These are phyloP conservation scores for Habropoda laboriosa DNA, from an alignment of 1,140 invertebrate genomes.

Conservation along the genomic window DNA sequence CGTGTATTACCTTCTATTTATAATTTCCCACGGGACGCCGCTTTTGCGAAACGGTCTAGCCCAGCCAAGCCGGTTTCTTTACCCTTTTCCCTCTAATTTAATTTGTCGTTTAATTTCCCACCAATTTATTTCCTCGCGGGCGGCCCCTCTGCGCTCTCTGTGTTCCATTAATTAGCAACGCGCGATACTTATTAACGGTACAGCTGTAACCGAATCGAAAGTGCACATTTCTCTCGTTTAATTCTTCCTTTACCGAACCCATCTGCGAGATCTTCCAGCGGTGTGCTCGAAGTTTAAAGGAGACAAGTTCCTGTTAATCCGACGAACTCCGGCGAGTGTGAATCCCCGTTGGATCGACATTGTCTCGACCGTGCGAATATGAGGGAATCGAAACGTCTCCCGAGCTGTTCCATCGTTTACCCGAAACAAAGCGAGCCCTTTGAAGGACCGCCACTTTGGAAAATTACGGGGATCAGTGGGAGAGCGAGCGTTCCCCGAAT, in stretches of 20 bases:
- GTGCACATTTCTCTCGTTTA: not conserved
- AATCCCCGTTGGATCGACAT: not conserved
- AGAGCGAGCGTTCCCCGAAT: no score
- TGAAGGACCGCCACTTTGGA: not conserved
- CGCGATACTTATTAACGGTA: slow-evolving; percentile 1
- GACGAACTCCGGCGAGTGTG: not conserved
- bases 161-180: slow-evolving; percentile 22
- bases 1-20: slow-evolving; percentile 40
- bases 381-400: not conserved
- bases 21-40: slow-evolving; percentile 44
- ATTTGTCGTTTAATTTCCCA: slow-evolving; percentile 29
- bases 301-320: slow-evolving; percentile 14
- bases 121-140: slow-evolving; percentile 28
- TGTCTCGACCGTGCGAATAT: no score
- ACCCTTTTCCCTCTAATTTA: no score
- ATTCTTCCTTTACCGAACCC: not conserved
- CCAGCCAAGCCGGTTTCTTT: slow-evolving; percentile 7
- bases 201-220: not conserved
- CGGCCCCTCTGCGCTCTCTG: not conserved
- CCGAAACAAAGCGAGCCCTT: not conserved
- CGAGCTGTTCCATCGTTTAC: not conserved
- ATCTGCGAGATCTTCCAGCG: not conserved
- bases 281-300: not conserved
- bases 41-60: slow-evolving; percentile 11
- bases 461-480: not conserved